Base-by-base conservation (phyloP, 2,888 invertebrate genomes). In the Protonemura montana region DNA sequence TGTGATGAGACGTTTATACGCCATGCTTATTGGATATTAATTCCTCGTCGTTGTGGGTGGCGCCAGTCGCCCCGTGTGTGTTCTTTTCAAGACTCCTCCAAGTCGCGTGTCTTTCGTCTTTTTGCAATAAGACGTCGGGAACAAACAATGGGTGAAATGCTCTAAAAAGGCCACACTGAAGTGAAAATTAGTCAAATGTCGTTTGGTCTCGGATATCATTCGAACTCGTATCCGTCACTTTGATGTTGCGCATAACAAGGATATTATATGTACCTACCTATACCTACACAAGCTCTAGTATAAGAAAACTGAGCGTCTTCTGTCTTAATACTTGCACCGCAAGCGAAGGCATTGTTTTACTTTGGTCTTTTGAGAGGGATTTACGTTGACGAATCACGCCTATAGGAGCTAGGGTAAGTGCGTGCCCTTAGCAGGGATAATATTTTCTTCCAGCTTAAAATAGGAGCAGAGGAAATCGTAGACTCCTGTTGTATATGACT, bases 161-260 rank as follows among this genome's bases (percentile, higher is more conserved):
- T 42, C 42, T 83, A 83, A 83, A 83, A 83, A 83, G 83, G 42
- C 59, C 30, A 81, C 29, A 81, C 30, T 41, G 42, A n/a, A 83
- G 83, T 83, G 83, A 83, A 76, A 84, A 84, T 84, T 84, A 84
- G 84, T 84, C 84, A 59, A 76, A 59, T 84, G 84, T 84, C 84
- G 13, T 84, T 59, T 84, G 28, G 25, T 84, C 42, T 27, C 81
- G 81, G 27, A 84, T 76, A 76, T 76, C 84, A 27, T 27, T 84
- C 59, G 76, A 83, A 83, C 83, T 27, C 27, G 29, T 25, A 84
- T 76, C 76, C 26, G 84, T 27, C 5, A 59, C 84, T 84, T 84
- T 84, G 84, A 84, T 59, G 76, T 84, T 41, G 5, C 1, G 59
- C 59, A 28, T 30, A 41, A 76, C 84, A 84, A 84, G 84, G 84